Conservation (phyloP, 2,113 vertebrate species). For the Rynchops niger region DNA sequence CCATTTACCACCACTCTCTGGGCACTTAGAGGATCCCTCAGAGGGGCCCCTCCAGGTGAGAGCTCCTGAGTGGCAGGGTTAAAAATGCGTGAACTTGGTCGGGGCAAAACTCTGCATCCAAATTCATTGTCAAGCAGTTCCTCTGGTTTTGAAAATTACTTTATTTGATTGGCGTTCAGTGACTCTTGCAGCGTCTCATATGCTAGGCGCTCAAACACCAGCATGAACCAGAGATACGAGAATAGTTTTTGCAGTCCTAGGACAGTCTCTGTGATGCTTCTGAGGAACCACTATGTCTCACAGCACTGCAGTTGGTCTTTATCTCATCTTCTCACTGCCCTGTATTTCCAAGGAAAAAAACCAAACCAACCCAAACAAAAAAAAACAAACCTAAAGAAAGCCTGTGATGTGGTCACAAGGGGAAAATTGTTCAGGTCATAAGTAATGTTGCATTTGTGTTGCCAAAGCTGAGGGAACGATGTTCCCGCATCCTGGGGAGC, state of each 20-base stretch:
- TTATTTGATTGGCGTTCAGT: background rate
- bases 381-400: background rate
- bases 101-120: background rate
- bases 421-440: background rate
- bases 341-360: background rate
- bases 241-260: background rate
- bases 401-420: background rate
- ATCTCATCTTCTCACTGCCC: background rate
- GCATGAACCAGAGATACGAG: background rate
- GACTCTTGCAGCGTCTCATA: background rate
- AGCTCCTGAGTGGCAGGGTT: background rate
- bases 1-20: no score
- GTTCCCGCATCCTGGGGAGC: background rate
- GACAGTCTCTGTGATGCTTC: background rate
- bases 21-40: background rate
- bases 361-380: background rate
- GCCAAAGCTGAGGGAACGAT: background rate
- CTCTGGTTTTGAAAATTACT: background rate
- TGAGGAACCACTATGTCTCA: background rate
- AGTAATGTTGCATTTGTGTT: background rate
- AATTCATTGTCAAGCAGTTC: background rate
- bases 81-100: background rate
- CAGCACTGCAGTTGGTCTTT: background rate
- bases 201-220: background rate
- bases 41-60: background rate